These are phyloP conservation scores for Limenitis camilla DNA, from an alignment of 2,888 invertebrate species.

Conservation along the genomic window DNA sequence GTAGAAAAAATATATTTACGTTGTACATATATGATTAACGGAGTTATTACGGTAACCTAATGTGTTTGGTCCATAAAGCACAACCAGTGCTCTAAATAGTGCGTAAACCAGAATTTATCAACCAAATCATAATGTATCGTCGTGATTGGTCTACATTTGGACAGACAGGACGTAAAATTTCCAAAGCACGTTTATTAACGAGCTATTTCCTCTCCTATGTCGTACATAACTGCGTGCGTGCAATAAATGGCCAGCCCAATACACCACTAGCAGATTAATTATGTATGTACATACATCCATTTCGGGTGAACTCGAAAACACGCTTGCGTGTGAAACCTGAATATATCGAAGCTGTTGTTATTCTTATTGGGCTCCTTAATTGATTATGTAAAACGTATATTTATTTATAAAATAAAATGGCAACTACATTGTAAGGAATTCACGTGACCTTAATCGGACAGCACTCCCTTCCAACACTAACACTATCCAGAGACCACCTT, in stretches of 20 bases:
- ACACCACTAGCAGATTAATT: slow-evolving; percentile 37
- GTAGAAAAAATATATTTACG: no score
- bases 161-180: slow-evolving; percentile 20
- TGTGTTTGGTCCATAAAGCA: not conserved
- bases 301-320: slow-evolving; percentile 33
- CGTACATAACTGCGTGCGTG: slow-evolving; percentile 22
- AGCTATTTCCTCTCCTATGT: slow-evolving; percentile 21
- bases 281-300: slow-evolving; percentile 47
- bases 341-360: slow-evolving; percentile 12
- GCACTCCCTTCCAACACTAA: no score
- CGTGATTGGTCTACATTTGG: slow-evolving; percentile 7
- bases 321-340: slow-evolving; percentile 14
- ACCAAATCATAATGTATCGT: not conserved
- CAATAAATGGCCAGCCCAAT: slow-evolving; percentile 25
- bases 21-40: no score
- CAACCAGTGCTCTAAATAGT: not conserved
- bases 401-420: no score
- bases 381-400: no score
- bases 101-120: slow-evolving; percentile 1
- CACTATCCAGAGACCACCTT: no score
- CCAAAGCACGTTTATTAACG: slow-evolving; percentile 22
- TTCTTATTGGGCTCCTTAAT: slow-evolving; percentile 10
- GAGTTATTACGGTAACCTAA: no score
- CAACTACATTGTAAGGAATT: no score
- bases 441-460: no score